These are phyloP conservation scores for Pheucticus melanocephalus DNA, from an alignment of 2,113 vertebrate species.

Conservation along the genomic window DNA sequence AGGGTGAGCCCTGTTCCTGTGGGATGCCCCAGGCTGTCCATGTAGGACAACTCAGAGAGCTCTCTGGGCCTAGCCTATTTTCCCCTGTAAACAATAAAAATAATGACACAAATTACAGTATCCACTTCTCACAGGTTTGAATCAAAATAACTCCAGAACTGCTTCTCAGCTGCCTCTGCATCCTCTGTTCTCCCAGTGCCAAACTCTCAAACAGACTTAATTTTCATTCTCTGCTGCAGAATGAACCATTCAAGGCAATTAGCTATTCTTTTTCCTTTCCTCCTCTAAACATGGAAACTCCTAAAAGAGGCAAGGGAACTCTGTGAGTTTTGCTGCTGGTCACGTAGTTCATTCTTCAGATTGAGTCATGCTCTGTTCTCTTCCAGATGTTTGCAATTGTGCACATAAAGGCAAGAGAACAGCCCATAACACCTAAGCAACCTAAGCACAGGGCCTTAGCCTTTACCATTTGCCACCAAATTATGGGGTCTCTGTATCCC, in stretches of 20 bases:
- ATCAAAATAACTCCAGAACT: neutral
- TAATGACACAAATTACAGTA: neutral
- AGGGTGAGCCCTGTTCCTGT: neutral
- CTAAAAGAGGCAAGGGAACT: neutral
- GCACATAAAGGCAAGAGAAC: neutral
- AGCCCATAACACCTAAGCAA: accelerated
- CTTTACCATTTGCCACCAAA: neutral
- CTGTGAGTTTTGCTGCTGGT: neutral
- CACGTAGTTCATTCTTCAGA: neutral
- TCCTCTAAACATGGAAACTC: neutral
- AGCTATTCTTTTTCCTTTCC: constrained; percentile 34
- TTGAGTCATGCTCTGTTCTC: neutral
- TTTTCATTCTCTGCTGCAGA: constrained; percentile 8
- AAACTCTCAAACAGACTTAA: neutral
- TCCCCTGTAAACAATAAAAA: neutral
- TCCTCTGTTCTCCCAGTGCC: neutral
- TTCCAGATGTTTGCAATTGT: neutral
- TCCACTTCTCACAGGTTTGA: neutral
- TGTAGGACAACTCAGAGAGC: neutral
- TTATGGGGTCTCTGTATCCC: neutral
- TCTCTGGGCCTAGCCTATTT: neutral
- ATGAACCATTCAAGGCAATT: constrained; percentile 23
- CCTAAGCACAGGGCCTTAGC: neutral
- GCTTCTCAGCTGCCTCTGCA: neutral
- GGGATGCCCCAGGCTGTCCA: neutral